Conservation (phyloP, 2,113 vertebrate species). For the Laticauda laticaudata region DNA sequence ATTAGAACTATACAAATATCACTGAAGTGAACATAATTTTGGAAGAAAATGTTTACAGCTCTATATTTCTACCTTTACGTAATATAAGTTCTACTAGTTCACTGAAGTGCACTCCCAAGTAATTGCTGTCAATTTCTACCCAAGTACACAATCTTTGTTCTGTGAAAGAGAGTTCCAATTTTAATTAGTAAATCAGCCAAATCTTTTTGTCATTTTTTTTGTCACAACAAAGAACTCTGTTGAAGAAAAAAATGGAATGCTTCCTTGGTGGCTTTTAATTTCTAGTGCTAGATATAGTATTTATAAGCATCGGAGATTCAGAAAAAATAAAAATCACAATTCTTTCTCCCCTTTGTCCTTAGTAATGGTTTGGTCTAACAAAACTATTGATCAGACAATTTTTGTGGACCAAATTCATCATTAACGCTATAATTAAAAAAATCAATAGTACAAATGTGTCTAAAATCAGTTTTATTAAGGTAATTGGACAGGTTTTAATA, state of each 20-base stretch:
- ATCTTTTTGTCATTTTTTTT: not conserved
- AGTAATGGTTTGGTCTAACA: slow-evolving; percentile 3
- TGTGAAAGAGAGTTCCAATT: not conserved
- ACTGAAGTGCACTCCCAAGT: not conserved
- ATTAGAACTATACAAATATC: not conserved
- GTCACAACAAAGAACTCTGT: not conserved
- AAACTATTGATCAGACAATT: not conserved
- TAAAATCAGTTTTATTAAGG: slow-evolving; percentile 72
- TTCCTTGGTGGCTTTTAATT: not conserved
- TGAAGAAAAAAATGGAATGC: not conserved
- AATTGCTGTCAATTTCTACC: not conserved
- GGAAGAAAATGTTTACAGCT: not conserved
- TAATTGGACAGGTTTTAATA: slow-evolving; percentile 44
- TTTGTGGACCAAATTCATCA: not conserved
- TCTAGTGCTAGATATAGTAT: not conserved
- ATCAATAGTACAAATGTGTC: slow-evolving; percentile 44
- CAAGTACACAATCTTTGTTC: not conserved
- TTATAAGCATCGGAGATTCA: not conserved
- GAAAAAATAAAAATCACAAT: not conserved
- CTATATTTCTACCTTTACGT: not conserved
- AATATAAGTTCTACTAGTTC: not conserved
- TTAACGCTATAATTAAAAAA: slow-evolving; percentile 4
- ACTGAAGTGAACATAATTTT: not conserved
- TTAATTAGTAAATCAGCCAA: not conserved
- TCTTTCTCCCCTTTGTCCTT: not conserved